A percentile compares a stretch with the other conserved stretches of the same genome.
Evolutionary conservation across 1,140 invertebrate species (phyloP).

Genomic region (Tetramorium alpestre): DNA sequence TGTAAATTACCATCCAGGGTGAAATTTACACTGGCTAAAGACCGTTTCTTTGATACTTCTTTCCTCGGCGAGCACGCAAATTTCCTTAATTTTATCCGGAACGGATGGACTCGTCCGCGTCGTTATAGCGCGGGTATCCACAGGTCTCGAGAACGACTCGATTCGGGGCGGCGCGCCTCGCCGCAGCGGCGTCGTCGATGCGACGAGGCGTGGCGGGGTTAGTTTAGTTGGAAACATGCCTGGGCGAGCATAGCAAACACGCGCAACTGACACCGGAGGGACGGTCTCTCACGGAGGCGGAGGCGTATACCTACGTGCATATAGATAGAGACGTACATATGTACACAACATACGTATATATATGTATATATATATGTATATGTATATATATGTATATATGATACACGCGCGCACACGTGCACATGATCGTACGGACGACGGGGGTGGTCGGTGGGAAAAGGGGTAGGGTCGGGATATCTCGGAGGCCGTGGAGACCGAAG

Average conservation of each 20-base stretch:
- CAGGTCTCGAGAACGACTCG: conserved; percentile 65
- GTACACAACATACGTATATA: conserved; percentile 31
- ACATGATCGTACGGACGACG: not conserved
- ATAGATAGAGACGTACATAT: conserved; percentile 62
- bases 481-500: conserved; percentile 78
- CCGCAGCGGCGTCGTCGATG: conserved; percentile 79
- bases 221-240: conserved; percentile 85
- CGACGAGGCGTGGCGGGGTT: conserved; percentile 81
- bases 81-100: conserved; percentile 22
- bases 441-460: not conserved
- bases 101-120: not conserved
- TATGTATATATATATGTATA: not conserved
- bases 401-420: not conserved
- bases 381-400: conserved; percentile 50
- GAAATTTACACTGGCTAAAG: not conserved
- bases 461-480: conserved; percentile 77
- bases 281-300: conserved; percentile 73
- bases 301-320: conserved; percentile 75
- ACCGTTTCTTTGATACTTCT: not conserved
- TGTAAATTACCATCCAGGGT: too few relatives aligned
- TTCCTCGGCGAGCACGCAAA: not conserved
- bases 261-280: conserved; percentile 83
- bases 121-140: conserved; percentile 55
- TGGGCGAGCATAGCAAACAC: conserved; percentile 83
- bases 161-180: conserved; percentile 73